phyloP scores from a whole-genome alignment of 2,797 vertebrate genomes.

The Enteromius treurensis region DNA sequence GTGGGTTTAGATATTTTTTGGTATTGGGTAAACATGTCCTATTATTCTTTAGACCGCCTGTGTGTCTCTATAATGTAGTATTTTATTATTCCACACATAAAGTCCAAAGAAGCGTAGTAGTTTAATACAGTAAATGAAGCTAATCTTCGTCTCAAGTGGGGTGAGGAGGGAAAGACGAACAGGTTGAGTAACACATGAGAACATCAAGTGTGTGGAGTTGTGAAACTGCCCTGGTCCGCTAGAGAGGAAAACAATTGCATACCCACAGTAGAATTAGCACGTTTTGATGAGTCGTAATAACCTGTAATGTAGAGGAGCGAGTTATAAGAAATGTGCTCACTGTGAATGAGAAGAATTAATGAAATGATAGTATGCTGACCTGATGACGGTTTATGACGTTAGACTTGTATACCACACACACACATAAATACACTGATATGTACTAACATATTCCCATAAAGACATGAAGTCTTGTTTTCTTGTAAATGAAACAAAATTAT shows the following conservation, averaged over 20 bases:
- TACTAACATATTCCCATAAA: background rate
- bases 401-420: background rate
- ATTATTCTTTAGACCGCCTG: background rate
- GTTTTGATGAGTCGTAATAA: background rate
- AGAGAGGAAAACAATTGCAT: background rate
- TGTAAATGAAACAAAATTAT: background rate
- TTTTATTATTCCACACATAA: background rate
- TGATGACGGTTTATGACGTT: background rate
- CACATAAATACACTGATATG: background rate
- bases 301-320: background rate
- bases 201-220: background rate
- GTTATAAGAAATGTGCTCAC: background rate
- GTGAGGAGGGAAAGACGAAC: background rate
- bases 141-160: background rate
- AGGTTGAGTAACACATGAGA: background rate
- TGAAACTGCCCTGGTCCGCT: background rate
- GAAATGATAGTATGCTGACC: background rate
- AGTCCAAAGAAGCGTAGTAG: background rate
- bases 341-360: background rate
- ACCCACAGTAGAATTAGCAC: background rate
- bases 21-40: background rate
- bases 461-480: background rate
- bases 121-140: background rate
- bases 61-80: background rate
- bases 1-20: background rate